Base-by-base conservation (phyloP, 2,888 invertebrate genomes). In the Ryuthela nishihirai region DNA sequence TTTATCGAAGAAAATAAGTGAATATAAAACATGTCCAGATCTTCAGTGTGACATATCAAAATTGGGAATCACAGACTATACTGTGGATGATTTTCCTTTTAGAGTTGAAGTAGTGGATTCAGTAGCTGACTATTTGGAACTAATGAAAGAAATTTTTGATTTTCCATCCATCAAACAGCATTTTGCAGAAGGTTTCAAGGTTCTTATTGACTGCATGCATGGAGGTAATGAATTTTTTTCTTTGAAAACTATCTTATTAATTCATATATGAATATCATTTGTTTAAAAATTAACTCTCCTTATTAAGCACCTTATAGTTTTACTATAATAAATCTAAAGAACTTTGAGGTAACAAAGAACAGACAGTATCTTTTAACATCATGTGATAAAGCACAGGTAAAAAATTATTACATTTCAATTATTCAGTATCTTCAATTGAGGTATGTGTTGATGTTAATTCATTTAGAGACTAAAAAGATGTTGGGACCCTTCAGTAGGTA, bases 71-170 rank as follows among this genome's bases (percentile, higher is more conserved):
- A 80, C 80, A 47, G 79, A 74, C 26, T 89, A 82, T 71, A 77
- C 81, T 67, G 84, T 87, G 12, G 85, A 87, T 65, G 84, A 82
- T 29, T 78, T 79, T 18, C 76, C 80, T 42, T 93, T 93, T 73
- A 80, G 80, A 1, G 88, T 97, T 3, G 88, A 93, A 72, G 83
- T 99, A 1, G 83, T 99, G 48, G 95, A 99, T 75, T 82, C 92
- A 0, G 93, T 97, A 1, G 79, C 81, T 15, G 89, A 94, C 72
- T 99, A 99, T 72, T 82, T 90, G 0, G 77, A 80, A 1, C 82
- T 88, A 64, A 97, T 99, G 97, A 90, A 93, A 75, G 85, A 87
- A 69, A 95, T 99, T 66, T 99, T 99, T 76, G 94, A 99, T 78
- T 99, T 99, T 75, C 74, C 76, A 38, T 82, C 83, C 70, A 82